Percentiles rank a stretch among this genome's conserved stretches.
phyloP scores from a whole-genome alignment of 1,140 invertebrate species.

The Chrysoperla carnea region DNA sequence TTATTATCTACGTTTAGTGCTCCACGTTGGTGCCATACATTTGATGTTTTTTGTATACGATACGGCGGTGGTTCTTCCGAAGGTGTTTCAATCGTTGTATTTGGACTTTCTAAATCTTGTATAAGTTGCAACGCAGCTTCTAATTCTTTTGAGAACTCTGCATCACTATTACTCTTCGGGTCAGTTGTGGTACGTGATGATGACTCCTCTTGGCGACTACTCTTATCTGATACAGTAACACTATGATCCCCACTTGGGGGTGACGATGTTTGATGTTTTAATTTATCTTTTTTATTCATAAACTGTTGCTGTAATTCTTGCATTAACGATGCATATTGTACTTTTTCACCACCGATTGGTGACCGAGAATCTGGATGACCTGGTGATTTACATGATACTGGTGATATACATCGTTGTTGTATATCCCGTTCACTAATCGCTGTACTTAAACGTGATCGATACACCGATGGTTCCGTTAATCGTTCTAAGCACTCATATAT shows the following conservation, averaged over 20 bases:
- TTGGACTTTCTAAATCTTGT: conserved; percentile 27
- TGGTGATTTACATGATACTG: conserved; percentile 12
- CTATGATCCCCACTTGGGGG: conserved; percentile 10
- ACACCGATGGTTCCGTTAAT: conserved; percentile 21
- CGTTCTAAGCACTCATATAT: conserved; percentile 27
- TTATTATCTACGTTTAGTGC: conserved; percentile 13
- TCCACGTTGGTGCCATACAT: conserved; percentile 3
- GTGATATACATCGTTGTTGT: conserved; percentile 15
- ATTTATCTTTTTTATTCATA: conserved; percentile 16
- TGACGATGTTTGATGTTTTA: conserved; percentile 10
- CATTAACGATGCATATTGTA: conserved; percentile 28
- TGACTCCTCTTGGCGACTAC: conserved; percentile 13
- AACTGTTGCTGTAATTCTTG: conserved; percentile 23
- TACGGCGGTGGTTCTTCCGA: conserved; percentile 14
- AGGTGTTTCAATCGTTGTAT: conserved; percentile 23
- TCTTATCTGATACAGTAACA: conserved; percentile 11
- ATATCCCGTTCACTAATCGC: conserved; percentile 12
- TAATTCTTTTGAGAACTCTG: conserved; percentile 25
- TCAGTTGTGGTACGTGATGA: conserved; percentile 6
- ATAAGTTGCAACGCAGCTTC: conserved; percentile 28
- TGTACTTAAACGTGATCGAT: conserved; percentile 20
- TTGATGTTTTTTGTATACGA: conserved; percentile 3
- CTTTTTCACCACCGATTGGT: conserved; percentile 8
- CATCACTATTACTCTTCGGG: conserved; percentile 19
- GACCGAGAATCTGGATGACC: conserved; percentile 13